A percentile compares a stretch with the other conserved stretches of the same genome.
Evolutionary conservation across 1,140 invertebrate genomes (phyloP).

Genomic region (Meloidogyne floridensis): DNA sequence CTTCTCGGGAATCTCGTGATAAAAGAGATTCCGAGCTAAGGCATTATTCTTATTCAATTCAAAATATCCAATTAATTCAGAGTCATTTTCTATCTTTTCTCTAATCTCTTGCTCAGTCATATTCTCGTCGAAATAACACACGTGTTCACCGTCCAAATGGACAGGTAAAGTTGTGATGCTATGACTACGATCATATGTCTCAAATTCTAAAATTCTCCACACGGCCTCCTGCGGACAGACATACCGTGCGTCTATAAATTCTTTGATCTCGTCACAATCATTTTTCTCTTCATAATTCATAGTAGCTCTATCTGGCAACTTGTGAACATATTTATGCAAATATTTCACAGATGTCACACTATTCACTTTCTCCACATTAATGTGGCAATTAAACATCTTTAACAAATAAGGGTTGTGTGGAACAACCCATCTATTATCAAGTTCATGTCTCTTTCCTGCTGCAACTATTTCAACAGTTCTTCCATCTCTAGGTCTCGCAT

Average conservation of each 20-base stretch:
- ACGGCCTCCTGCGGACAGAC: not conserved
- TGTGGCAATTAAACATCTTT: too few species aligned
- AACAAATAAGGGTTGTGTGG: too few species aligned
- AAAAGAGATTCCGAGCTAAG: too few species aligned
- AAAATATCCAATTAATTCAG: constrained; percentile 4
- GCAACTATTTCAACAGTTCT: constrained; percentile 5
- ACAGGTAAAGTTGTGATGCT: too few species aligned
- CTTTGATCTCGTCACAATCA: constrained; percentile 21
- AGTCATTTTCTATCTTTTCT: not conserved
- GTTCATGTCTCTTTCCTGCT: not conserved
- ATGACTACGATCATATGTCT: not conserved
- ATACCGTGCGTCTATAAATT: constrained; percentile 16
- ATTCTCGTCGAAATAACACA: not conserved
- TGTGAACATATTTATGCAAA: too few species aligned
- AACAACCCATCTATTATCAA: too few species aligned
- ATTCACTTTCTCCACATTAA: too few species aligned
- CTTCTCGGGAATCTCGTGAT: not conserved
- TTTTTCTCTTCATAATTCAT: not conserved
- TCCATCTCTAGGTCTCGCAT: too few species aligned
- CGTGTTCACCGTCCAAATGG: too few species aligned
- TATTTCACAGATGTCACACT: too few species aligned
- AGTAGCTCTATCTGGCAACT: too few species aligned
- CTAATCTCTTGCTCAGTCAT: constrained; percentile 4
- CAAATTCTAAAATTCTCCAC: not conserved
- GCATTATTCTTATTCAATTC: not conserved